A percentile compares a stretch with the other conserved stretches of the same genome.
Evolutionary conservation across 2,113 vertebrate species (phyloP).

Genomic region (Tragelaphus imberbis): DNA sequence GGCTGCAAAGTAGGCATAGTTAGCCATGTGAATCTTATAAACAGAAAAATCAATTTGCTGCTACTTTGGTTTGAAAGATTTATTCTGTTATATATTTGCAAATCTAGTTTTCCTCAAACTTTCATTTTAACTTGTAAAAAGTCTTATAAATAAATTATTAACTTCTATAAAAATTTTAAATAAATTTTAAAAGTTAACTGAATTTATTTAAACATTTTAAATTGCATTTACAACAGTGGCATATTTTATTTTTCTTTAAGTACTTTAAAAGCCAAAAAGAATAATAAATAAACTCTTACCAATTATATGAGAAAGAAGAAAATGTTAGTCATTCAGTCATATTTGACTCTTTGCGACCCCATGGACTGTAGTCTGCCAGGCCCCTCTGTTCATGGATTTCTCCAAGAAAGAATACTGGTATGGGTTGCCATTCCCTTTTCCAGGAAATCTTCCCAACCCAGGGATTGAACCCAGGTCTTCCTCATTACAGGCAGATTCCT

Average conservation of each 20-base stretch:
- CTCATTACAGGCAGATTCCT: neutral
- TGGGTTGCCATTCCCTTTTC: neutral
- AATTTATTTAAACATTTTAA: neutral
- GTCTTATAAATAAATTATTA: neutral
- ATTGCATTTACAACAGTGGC: neutral
- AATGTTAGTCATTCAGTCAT: neutral
- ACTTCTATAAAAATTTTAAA: neutral
- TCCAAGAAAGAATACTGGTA: neutral
- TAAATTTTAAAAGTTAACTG: neutral
- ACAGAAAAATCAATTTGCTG: neutral
- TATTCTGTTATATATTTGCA: neutral
- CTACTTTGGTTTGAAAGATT: neutral
- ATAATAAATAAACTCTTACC: neutral
- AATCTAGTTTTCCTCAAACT: neutral
- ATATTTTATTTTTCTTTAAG: neutral
- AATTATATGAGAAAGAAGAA: neutral
- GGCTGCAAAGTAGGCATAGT: neutral
- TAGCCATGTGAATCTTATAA: too few species aligned
- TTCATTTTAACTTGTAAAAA: neutral
- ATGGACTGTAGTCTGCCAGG: neutral
- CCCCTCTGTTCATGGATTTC: neutral
- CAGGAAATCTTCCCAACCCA: rapidly evolving
- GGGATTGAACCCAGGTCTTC: neutral
- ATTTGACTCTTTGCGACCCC: neutral
- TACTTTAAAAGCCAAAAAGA: neutral